These are phyloP conservation scores for Zeuzera pyrina DNA, from an alignment of 2,888 invertebrate genomes.

Conservation along the genomic window DNA sequence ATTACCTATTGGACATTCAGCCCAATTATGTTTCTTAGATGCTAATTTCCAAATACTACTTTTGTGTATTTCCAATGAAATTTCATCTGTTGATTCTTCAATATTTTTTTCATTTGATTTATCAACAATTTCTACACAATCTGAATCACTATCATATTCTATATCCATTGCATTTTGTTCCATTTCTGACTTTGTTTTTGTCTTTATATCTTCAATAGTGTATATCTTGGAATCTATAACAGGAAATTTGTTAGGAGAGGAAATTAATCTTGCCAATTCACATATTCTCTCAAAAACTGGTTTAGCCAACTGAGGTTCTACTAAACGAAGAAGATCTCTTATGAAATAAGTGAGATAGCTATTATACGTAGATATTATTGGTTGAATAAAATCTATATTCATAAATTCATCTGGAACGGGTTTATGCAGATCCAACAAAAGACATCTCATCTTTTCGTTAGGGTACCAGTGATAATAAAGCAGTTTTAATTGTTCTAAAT, in stretches of 20 bases:
- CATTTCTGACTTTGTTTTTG: no score
- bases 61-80: no score
- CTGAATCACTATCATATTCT: constrained; percentile 17
- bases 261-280: constrained; percentile 45
- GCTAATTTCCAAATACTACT: constrained; percentile 51
- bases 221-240: constrained; percentile 39
- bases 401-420: constrained; percentile 41
- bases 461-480: constrained; percentile 55
- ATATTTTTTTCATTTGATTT: constrained; percentile 2
- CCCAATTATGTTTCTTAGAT: constrained; percentile 46
- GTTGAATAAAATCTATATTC: constrained; percentile 43
- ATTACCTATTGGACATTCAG: constrained; percentile 60
- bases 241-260: constrained; percentile 34
- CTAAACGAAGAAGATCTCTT: constrained; percentile 36
- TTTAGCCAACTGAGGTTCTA: constrained; percentile 40
- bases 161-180: neutral
- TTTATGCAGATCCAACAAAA: constrained; percentile 46
- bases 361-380: constrained; percentile 52
- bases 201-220: constrained; percentile 57
- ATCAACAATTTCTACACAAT: constrained; percentile 12
- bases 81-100: neutral
- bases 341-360: constrained; percentile 48
- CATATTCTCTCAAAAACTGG: constrained; percentile 31
- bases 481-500: constrained; percentile 38
- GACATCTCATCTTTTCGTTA: constrained; percentile 32